Evolutionary conservation across 2,797 vertebrate genomes (phyloP).

Genomic region (Delichon dasypus): DNA sequence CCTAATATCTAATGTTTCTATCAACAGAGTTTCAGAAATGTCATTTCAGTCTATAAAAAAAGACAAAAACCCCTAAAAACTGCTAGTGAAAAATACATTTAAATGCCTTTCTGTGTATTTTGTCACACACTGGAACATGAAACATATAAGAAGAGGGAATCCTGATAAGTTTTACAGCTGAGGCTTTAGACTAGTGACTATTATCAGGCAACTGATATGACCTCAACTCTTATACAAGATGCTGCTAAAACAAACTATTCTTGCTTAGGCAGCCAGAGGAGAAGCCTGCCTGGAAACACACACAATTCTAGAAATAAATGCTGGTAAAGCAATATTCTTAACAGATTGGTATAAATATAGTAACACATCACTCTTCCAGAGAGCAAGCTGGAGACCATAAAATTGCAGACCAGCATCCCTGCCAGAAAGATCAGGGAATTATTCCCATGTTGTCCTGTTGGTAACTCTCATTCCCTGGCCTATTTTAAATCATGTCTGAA

Average conservation of each 20-base stretch:
- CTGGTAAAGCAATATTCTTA: conserved; percentile 21
- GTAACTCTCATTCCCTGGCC: neutral
- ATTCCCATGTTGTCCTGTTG: neutral
- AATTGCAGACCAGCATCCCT: neutral
- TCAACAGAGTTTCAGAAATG: neutral
- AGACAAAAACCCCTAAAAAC: neutral
- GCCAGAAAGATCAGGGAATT: neutral
- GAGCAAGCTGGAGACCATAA: neutral
- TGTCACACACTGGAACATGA: neutral
- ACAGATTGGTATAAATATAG: conserved; percentile 7
- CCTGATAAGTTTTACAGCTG: neutral
- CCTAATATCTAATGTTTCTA: neutral
- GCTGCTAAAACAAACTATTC: neutral
- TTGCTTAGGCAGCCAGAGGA: neutral
- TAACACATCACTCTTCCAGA: neutral
- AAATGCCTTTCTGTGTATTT: neutral
- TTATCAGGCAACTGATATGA: neutral
- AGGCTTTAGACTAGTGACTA: neutral
- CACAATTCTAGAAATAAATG: conserved; percentile 29
- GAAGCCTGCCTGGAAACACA: neutral
- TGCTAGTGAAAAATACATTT: neutral
- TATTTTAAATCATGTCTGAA: neutral
- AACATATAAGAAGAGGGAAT: neutral
- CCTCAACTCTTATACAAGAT: neutral
- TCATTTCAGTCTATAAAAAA: neutral